Evolutionary conservation across 1,140 invertebrate genomes (phyloP).

Genomic region (Caenorhabditis inopinata): DNA sequence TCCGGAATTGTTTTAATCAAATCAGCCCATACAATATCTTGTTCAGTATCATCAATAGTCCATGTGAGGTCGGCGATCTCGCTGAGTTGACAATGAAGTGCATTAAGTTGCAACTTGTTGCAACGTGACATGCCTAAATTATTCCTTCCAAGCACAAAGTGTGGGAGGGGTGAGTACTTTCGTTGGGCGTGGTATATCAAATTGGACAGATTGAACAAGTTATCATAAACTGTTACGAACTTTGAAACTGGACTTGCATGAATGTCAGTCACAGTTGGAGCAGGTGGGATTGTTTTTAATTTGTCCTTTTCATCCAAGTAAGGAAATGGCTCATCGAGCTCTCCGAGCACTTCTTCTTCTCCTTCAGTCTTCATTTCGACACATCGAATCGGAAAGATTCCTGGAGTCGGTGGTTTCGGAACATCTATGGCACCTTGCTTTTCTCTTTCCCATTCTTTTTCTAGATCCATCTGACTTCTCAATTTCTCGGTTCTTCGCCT

Average conservation of each 20-base stretch:
- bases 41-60: background rate
- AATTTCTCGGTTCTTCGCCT: background rate
- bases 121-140: background rate
- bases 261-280: background rate
- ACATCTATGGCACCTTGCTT: background rate
- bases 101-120: background rate
- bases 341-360: background rate
- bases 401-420: background rate
- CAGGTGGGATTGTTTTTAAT: background rate
- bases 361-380: background rate
- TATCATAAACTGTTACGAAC: background rate
- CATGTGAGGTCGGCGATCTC: background rate
- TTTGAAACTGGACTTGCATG: background rate
- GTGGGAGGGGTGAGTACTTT: background rate
- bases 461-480: background rate
- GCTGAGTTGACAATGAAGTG: background rate
- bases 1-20: background rate
- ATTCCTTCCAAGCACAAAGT: background rate
- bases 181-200: background rate
- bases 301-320: background rate
- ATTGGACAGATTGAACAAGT: background rate
- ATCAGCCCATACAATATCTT: background rate
- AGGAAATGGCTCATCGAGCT: background rate
- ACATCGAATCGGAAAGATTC: background rate
- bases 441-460: background rate